These are phyloP conservation scores for Mimumesa dahlbomi DNA, from an alignment of 2,888 invertebrate species.

Conservation along the genomic window DNA sequence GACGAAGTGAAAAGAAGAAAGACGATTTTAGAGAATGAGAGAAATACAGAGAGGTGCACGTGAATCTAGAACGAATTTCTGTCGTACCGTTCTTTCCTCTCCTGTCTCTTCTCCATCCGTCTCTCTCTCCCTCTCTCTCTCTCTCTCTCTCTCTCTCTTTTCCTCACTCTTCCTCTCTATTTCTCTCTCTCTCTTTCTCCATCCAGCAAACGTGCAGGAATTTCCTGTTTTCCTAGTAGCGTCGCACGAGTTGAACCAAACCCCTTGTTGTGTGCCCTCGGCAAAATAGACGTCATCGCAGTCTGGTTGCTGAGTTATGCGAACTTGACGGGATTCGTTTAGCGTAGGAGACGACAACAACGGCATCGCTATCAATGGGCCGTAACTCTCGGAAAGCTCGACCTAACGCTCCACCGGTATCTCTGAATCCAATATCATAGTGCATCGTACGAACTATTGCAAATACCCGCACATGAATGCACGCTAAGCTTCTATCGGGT, in stretches of 20 bases:
- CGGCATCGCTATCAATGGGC: slow-evolving; percentile 57
- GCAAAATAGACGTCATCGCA: slow-evolving; percentile 35
- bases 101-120: not conserved
- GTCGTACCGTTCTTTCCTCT: slow-evolving; percentile 10
- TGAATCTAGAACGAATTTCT: slow-evolving; percentile 40
- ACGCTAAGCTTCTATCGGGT: slow-evolving; percentile 17
- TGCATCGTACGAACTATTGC: slow-evolving; percentile 34
- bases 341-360: slow-evolving; percentile 36
- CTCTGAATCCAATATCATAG: slow-evolving; percentile 42
- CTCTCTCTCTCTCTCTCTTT: not conserved
- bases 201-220: slow-evolving; percentile 33
- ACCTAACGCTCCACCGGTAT: slow-evolving; percentile 7
- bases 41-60: slow-evolving; percentile 7
- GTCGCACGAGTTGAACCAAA: not conserved
- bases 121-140: not conserved
- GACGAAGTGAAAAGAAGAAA: not conserved
- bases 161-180: slow-evolving; percentile 1
- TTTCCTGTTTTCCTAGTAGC: slow-evolving; percentile 32
- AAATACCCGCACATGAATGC: slow-evolving; percentile 11
- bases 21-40: slow-evolving; percentile 33
- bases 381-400: slow-evolving; percentile 57
- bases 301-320: slow-evolving; percentile 42
- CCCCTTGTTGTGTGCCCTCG: not conserved
- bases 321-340: slow-evolving; percentile 61
- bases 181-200: slow-evolving; percentile 7